phyloP scores from a whole-genome alignment of 2,797 vertebrate species.

The Sebastes itinus region DNA sequence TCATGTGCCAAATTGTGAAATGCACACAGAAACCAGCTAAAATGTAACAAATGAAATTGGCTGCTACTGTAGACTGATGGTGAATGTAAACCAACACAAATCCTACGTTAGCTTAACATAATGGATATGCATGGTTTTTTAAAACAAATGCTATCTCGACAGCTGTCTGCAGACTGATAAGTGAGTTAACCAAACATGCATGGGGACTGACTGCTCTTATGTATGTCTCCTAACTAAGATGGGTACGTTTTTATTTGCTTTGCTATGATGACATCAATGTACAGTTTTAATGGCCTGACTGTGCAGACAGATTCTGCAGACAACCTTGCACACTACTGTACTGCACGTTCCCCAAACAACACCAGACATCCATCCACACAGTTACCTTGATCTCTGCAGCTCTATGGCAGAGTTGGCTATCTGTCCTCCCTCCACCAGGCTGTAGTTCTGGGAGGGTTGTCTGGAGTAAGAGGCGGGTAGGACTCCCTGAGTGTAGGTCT shows the following conservation, averaged over 20 bases:
- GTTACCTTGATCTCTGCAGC: constrained; percentile 92
- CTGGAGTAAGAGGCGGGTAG: constrained; percentile 87
- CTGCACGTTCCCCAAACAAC: neutral
- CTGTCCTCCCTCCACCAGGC: constrained; percentile 87
- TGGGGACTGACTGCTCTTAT: neutral
- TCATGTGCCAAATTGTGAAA: neutral
- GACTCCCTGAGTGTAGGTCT: constrained; percentile 95
- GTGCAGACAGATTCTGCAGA: constrained; percentile 34
- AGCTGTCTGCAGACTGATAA: neutral
- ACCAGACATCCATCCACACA: neutral
- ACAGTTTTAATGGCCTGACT: neutral
- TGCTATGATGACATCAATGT: neutral
- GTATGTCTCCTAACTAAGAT: neutral
- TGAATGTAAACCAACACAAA: neutral
- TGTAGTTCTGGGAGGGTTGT: constrained; percentile 84
- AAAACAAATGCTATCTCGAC: neutral
- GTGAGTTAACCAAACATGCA: neutral
- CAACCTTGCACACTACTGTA: neutral
- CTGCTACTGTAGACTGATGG: neutral
- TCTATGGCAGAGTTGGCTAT: constrained; percentile 86
- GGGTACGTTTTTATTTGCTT: neutral
- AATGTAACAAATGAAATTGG: neutral
- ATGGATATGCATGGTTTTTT: neutral
- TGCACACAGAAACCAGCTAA: neutral
- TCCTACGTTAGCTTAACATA: too few species aligned